Conservation (phyloP, 2,888 invertebrate species). For the Halocaridina rubra region DNA sequence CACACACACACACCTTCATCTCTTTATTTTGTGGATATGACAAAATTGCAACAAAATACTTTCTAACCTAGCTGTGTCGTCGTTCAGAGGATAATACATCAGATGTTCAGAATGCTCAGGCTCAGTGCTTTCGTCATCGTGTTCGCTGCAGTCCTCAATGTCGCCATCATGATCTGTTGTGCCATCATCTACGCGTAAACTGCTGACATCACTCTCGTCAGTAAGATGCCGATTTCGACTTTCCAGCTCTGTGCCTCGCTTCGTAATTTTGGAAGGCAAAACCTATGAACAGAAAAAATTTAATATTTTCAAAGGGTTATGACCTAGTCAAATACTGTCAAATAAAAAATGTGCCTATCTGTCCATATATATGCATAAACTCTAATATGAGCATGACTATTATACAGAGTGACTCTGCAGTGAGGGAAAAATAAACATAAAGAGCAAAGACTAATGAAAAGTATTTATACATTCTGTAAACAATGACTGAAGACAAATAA, state of each 20-base stretch:
- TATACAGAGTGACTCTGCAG: neutral
- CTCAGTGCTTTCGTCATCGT: slow-evolving; percentile 75
- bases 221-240: slow-evolving; percentile 74
- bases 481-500: too few species aligned
- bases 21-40: too few species aligned
- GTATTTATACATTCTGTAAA: too few species aligned
- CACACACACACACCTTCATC: too few species aligned
- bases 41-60: neutral
- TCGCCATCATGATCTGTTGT: slow-evolving; percentile 85
- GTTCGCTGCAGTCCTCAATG: slow-evolving; percentile 81
- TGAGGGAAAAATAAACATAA: too few species aligned
- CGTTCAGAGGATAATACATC: slow-evolving; percentile 80
- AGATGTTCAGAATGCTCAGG: slow-evolving; percentile 76
- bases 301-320: too few species aligned
- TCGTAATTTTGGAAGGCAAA: slow-evolving; percentile 49
- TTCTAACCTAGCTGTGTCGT: slow-evolving; percentile 73
- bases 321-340: too few species aligned
- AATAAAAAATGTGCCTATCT: too few species aligned
- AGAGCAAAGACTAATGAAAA: too few species aligned
- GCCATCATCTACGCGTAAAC: slow-evolving; percentile 65
- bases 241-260: slow-evolving; percentile 67
- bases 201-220: slow-evolving; percentile 78
- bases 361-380: too few species aligned
- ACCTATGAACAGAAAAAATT: neutral
- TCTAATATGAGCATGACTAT: neutral